A percentile compares a stretch with the other conserved stretches of the same genome.
These are phyloP conservation scores for Mesitornis unicolor DNA, from an alignment of 2,113 vertebrate genomes.

Conservation along the genomic window DNA sequence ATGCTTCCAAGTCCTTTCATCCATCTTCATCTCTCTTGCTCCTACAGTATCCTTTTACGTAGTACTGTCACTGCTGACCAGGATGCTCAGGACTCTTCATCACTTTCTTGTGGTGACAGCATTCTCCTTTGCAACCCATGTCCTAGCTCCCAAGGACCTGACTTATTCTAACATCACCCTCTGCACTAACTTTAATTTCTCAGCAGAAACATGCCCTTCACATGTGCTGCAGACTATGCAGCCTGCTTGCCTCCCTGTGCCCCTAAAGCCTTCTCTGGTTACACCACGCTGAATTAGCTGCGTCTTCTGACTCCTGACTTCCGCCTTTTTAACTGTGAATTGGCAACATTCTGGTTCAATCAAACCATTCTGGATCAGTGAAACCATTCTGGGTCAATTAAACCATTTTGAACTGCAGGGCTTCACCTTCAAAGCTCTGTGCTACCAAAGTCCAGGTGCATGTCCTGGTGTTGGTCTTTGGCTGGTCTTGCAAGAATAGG, in stretches of 20 bases:
- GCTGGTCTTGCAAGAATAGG: background rate
- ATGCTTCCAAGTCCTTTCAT: background rate
- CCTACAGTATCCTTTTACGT: background rate
- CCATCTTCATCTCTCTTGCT: background rate
- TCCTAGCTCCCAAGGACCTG: background rate
- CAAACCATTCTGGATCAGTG: background rate
- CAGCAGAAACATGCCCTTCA: background rate
- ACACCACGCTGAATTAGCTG: background rate
- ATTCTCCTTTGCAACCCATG: background rate
- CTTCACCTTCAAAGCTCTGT: background rate
- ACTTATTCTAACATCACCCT: background rate
- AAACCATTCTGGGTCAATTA: background rate
- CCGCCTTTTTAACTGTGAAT: background rate
- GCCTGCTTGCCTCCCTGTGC: background rate
- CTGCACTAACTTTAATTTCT: background rate
- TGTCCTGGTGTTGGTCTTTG: background rate
- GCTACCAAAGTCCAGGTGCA: background rate
- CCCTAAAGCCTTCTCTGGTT: background rate
- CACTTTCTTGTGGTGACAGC: background rate
- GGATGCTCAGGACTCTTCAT: background rate
- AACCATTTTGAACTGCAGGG: background rate
- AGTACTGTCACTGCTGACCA: background rate
- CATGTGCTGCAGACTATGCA: background rate
- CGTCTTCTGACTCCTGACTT: background rate
- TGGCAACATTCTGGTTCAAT: background rate